Base-by-base conservation (phyloP, 1,140 invertebrate species). In the Drosophila repleta region DNA sequence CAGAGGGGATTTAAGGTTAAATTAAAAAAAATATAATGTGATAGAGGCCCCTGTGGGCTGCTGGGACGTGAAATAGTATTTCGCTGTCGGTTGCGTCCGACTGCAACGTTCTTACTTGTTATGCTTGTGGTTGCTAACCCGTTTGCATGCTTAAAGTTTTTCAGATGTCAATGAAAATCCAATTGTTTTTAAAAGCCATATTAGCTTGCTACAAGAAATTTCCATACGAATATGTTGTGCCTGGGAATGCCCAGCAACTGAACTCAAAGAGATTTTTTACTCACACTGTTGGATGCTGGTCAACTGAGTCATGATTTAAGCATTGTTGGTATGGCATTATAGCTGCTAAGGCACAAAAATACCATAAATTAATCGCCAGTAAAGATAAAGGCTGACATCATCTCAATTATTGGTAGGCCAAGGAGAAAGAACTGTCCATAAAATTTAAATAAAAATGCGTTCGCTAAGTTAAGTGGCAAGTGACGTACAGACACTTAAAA, bases 361-460 rank as follows among this genome's bases (percentile, higher is more conserved):
- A 4, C 41, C 41, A 21, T n/a, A 62, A 66, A 66, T 66, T 41
- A 45, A 55, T 61, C 39, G 74, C 15, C n/a, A 45, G 45, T 57
- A 18, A 45, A 13, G 39, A 4, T 15, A 17, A 18, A 13, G 18
- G 29, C 37, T 71, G 60, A 78, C 77, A 72, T 57, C 18, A 51
- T 69, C 56, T 57, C 80, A 80, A 81, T 78, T 87, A 82, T 85
- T 53, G 60, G 72, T 57, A 15, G 39, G 55, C 51, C 15, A 32
- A 41, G 5, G 1, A 43, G 48, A 56, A 46, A 53, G 29, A 80
- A 84, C 62, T 72, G 78, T 71, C 78, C 87, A 87, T 85, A 87
- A 85, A 87, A 85, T 85, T 85, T 85, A 69, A 85, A 85, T 85
- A 85, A 85, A 87, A 87, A 66, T 74, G 81, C 83, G 78, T 73